A percentile compares a stretch with the other conserved stretches of the same genome.
Evolutionary conservation across 2,888 invertebrate species (phyloP).

Genomic region (Mesoligia furuncula): DNA sequence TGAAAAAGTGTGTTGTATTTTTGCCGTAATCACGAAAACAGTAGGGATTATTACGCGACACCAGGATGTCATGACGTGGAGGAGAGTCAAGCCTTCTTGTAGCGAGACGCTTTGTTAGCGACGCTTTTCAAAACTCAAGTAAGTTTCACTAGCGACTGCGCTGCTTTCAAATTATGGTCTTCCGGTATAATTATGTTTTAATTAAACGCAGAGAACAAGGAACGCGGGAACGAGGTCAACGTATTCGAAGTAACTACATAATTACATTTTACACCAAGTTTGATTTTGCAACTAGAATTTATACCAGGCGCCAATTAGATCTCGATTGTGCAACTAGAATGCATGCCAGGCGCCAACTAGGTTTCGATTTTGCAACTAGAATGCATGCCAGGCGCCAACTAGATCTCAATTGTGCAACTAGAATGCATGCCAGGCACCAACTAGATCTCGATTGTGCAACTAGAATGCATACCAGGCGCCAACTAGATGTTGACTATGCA

Average conservation of each 20-base stretch:
- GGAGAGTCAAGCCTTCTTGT: constrained; percentile 70
- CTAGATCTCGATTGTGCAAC: neutral
- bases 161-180: constrained; percentile 63
- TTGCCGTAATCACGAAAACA: constrained; percentile 42
- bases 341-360: no score
- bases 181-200: constrained; percentile 59
- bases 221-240: constrained; percentile 35
- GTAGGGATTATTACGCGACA: constrained; percentile 58
- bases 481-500: neutral
- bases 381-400: no score
- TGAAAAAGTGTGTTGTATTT: constrained; percentile 14
- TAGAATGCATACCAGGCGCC: no score
- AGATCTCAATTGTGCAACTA: neutral
- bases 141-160: constrained; percentile 60
- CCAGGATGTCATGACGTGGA: constrained; percentile 71
- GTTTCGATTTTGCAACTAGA: neutral
- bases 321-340: neutral
- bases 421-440: no score
- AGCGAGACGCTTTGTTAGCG: constrained; percentile 76
- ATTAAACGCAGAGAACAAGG: constrained; percentile 58
- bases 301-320: neutral
- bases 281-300: constrained; percentile 10
- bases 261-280: constrained; percentile 11
- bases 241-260: constrained; percentile 37
- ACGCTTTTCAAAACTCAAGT: constrained; percentile 68